Evolutionary conservation across 2,797 vertebrate genomes (phyloP), one percentile per base, ranked within the genome.

Genomic region (Urosaurus nigricauda): DNA sequence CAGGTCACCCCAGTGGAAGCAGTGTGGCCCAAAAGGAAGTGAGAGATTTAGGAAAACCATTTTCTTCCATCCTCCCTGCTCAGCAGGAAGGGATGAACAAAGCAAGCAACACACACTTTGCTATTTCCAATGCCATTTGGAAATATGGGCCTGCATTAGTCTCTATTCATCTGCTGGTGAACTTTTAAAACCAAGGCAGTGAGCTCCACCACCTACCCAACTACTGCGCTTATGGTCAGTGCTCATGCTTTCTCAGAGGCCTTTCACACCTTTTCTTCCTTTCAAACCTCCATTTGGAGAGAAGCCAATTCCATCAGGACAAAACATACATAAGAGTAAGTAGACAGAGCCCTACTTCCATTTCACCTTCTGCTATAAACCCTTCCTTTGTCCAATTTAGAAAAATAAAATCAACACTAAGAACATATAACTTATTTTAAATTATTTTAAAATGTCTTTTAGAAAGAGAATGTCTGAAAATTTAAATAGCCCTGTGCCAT

Each of bases 381-480:
- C 91, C 90, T 84, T 53, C 60, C 71, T 92, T 88, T 93, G 71
- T 87, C 86, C 94, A 88, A 14, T 91, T 94, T 94, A 91, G 80
- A 16, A 47, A 92, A 93, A 90, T 63, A 85, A 95, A 95, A 95
- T 43, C 53, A 94, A 90, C 94, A 95, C 96, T 94, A 94, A 16
- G 70, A 95, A 94, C 94, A 93, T 93, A 97, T 97, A 97, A 97
- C 95, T 97, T 97, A 97, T 94, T 94, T 97, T 97, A 96, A 97
- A 97, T 96, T 97, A 96, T 96, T 96, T 96, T 81, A 93, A 96
- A 97, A 95, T 94, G 86, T 96, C 94, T 96, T 96, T 94, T 93
- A 93, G 95, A 95, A 94, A 96, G 96, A 95, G 95, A 95, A 93
- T 96, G 96, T 95, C 89, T 93, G 94, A 95, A 90, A 83, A 93